Evolutionary conservation across 2,888 invertebrate species (phyloP).

Genomic region (Tenthredo mesomela): DNA sequence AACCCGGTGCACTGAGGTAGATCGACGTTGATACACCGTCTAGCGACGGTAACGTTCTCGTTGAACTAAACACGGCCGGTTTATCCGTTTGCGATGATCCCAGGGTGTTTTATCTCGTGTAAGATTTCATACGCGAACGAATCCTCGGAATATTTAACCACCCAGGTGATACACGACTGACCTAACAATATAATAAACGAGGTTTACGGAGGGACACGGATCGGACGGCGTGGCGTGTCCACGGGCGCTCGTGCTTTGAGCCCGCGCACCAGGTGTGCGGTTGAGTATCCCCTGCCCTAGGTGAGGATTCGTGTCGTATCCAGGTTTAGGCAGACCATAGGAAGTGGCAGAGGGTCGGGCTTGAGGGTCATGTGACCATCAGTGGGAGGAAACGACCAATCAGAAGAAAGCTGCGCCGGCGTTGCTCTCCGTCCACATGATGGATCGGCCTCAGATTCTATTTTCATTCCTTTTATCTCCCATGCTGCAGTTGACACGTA

Average conservation of each 20-base stretch:
- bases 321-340: constrained; percentile 58
- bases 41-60: neutral
- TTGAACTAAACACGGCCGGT: neutral
- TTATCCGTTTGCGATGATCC: neutral
- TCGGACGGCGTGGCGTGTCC: constrained; percentile 59
- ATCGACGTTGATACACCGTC: neutral
- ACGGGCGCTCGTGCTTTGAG: constrained; percentile 53
- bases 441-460: constrained; percentile 76
- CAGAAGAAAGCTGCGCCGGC: constrained; percentile 63
- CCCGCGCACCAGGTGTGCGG: constrained; percentile 49
- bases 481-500: constrained; percentile 77
- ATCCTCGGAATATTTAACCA: neutral
- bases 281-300: constrained; percentile 46
- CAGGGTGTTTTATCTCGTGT: neutral
- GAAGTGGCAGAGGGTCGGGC: constrained; percentile 59
- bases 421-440: constrained; percentile 72
- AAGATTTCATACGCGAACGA: neutral
- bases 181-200: constrained; percentile 22
- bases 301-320: constrained; percentile 28
- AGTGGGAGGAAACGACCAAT: constrained; percentile 73
- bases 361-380: constrained; percentile 66
- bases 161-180: neutral
- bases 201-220: constrained; percentile 21
- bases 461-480: constrained; percentile 76
- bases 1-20: neutral